phyloP scores from a whole-genome alignment of 2,797 vertebrate genomes.

The Hephaestus fuliginosus region DNA sequence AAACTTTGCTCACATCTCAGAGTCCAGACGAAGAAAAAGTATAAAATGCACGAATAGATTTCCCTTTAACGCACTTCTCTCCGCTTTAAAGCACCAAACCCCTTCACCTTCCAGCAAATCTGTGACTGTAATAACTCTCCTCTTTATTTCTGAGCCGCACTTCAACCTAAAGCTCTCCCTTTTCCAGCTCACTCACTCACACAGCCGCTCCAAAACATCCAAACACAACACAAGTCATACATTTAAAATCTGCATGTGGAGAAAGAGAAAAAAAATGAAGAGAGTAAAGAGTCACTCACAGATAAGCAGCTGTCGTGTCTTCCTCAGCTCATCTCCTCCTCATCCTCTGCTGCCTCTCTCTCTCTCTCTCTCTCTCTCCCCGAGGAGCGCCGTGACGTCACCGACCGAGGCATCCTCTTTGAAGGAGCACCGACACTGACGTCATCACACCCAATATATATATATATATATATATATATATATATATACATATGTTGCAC shows the following conservation, averaged over 20 bases:
- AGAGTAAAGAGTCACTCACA: conserved; percentile 53
- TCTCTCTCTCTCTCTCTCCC: background rate
- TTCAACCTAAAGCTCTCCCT: background rate
- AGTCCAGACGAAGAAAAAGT: background rate
- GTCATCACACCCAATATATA: background rate
- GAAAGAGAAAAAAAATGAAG: background rate
- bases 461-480: no score
- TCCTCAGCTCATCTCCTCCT: conserved; percentile 62
- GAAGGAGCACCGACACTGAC: conserved; percentile 45
- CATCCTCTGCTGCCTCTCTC: conserved; percentile 50
- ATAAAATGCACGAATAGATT: no score
- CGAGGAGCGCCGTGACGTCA: conserved; percentile 75
- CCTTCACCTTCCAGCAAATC: background rate
- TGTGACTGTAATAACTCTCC: accelerated
- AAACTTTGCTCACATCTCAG: background rate
- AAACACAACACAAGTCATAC: background rate
- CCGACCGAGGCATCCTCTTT: conserved; percentile 62
- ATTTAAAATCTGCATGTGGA: background rate
- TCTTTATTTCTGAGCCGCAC: background rate
- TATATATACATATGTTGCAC: no score
- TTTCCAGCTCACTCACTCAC: background rate
- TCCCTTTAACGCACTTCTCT: no score
- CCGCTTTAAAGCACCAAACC: background rate
- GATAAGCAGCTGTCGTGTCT: conserved; percentile 52
- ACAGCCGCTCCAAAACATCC: background rate